Percentiles rank a stretch among this genome's conserved stretches.
These are phyloP conservation scores for Caenorhabditis imperialis DNA, from an alignment of 2,888 invertebrate genomes.

Conservation along the genomic window DNA sequence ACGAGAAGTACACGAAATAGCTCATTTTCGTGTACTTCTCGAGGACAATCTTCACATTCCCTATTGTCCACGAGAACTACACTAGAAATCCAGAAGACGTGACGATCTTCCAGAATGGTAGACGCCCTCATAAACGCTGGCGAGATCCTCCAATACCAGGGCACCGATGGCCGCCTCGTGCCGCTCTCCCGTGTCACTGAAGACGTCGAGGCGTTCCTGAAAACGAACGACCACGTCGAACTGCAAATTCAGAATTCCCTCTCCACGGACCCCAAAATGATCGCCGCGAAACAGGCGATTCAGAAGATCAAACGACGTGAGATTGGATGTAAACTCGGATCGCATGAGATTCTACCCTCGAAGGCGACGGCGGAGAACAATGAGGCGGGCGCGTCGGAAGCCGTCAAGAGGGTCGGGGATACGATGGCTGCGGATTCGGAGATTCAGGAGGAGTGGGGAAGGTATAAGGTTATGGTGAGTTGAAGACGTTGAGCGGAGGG, in stretches of 20 bases:
- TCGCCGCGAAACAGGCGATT: constrained; percentile 11
- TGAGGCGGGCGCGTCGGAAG: constrained; percentile 19
- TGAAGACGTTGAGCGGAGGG: no score
- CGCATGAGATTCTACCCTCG: constrained; percentile 17
- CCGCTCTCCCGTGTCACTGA: constrained; percentile 37
- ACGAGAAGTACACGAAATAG: no score
- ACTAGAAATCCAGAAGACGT: no score
- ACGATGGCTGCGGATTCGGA: constrained; percentile 11
- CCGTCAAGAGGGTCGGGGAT: constrained; percentile 3
- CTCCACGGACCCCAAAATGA: constrained; percentile 12
- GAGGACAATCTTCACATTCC: no score
- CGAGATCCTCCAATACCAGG: constrained; percentile 44
- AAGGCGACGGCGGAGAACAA: constrained; percentile 14
- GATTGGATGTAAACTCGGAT: constrained; percentile 27
- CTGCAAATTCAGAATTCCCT: constrained; percentile 30
- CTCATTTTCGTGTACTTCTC: no score
- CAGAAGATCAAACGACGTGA: constrained; percentile 18
- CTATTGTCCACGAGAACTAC: no score
- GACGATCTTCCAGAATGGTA: constrained; percentile 57
- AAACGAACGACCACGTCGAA: constrained; percentile 56
- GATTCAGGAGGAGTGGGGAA: neutral
- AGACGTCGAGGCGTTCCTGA: constrained; percentile 60
- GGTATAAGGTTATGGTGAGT: constrained; percentile 26
- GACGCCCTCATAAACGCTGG: constrained; percentile 45
- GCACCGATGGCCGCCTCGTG: constrained; percentile 36